Conservation (phyloP, 2,113 vertebrate species). For the Rhagologus leucostigma region DNA sequence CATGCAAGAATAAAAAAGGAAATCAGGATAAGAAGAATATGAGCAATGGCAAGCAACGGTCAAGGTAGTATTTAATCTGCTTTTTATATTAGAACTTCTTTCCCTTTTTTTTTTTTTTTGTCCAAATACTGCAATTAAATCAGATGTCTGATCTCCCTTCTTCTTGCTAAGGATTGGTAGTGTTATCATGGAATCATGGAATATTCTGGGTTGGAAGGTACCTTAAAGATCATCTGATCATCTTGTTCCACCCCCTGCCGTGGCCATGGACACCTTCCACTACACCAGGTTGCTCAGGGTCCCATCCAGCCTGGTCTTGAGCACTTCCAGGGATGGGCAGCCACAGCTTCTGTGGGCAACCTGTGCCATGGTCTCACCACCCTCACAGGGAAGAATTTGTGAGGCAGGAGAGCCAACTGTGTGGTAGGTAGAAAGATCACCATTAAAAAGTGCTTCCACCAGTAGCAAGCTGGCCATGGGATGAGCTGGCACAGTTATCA, state of each 20-base stretch:
- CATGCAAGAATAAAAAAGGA: not conserved
- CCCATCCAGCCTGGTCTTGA: not conserved
- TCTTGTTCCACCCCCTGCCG: not conserved
- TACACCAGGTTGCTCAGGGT: not conserved
- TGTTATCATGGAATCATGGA: not conserved
- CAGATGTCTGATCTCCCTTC: not conserved
- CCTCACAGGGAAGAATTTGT: not conserved
- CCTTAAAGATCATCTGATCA: not conserved
- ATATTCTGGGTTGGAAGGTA: not conserved
- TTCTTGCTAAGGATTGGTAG: not conserved
- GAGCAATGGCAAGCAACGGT: rapidly evolving
- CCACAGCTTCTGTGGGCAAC: not conserved
- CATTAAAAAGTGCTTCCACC: not conserved
- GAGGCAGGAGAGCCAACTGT: not conserved
- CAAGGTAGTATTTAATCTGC: not conserved
- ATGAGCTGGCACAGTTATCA: not conserved
- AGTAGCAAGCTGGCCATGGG: not conserved
- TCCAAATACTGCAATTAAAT: not conserved
- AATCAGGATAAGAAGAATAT: not conserved
- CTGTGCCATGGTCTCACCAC: not conserved
- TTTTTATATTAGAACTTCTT: not conserved
- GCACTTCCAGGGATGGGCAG: not conserved
- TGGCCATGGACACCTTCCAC: not conserved
- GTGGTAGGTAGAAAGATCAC: not conserved
- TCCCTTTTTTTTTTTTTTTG: rapidly evolving